Evolutionary conservation across 2,888 invertebrate genomes (phyloP).

Genomic region (Dorcus hopei): DNA sequence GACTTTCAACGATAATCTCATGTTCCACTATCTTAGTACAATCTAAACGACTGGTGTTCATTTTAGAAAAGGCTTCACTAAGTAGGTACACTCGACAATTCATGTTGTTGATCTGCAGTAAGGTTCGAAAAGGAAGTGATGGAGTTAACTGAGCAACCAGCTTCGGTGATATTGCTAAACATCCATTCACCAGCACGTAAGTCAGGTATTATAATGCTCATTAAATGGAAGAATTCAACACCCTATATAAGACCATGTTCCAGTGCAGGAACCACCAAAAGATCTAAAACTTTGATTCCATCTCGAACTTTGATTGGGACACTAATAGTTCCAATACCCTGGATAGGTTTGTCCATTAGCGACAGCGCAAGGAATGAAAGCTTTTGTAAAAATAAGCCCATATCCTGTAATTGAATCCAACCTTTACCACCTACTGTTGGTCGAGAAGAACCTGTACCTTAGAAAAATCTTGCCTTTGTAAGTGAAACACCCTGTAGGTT

Average conservation of each 20-base stretch:
- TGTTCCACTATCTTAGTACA: conserved; percentile 16
- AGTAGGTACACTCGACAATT: background rate
- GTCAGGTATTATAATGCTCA: conserved; percentile 14
- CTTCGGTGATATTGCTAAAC: background rate
- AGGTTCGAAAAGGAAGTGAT: no score
- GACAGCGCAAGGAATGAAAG: no score
- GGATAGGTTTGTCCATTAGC: no score
- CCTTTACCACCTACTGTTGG: no score
- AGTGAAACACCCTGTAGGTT: no score
- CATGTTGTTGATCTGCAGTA: no score
- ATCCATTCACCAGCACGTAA: conserved; percentile 9
- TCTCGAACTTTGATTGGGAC: no score
- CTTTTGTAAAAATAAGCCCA: no score
- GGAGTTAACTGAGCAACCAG: background rate
- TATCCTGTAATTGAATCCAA: no score
- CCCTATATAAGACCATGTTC: conserved; percentile 19
- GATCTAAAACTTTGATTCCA: conserved; percentile 11
- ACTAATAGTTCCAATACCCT: no score
- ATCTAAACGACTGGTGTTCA: background rate
- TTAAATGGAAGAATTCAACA: conserved; percentile 12
- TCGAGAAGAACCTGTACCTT: no score
- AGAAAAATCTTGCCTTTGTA: no score
- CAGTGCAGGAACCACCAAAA: conserved; percentile 18
- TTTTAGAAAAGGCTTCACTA: background rate
- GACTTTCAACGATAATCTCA: background rate